phyloP scores from a whole-genome alignment of 2,888 invertebrate genomes.

The Mimumesa dahlbomi region DNA sequence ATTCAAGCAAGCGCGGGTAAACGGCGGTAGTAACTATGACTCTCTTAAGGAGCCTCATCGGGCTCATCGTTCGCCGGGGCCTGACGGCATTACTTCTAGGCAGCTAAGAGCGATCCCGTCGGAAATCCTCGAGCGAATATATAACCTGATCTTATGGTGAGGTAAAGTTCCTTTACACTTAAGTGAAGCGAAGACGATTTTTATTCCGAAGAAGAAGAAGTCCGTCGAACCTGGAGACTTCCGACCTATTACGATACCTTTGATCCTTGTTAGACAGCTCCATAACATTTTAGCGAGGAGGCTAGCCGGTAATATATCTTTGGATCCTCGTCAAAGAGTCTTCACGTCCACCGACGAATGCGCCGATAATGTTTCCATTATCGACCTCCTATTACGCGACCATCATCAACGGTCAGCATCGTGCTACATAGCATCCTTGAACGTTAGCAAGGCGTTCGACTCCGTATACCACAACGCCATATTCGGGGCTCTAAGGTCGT shows the following conservation, averaged over 20 bases:
- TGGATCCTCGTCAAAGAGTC: no score
- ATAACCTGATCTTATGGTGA: conserved; percentile 35
- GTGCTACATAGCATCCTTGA: no score
- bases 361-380: no score
- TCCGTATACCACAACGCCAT: no score
- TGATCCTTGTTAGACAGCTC: conserved; percentile 21
- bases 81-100: conserved; percentile 24
- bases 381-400: no score
- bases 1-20: no score
- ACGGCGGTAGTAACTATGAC: no score
- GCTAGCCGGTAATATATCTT: neutral
- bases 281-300: conserved; percentile 36
- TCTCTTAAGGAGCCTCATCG: no score
- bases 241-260: conserved; percentile 45
- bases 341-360: no score
- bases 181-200: neutral
- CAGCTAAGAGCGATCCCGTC: conserved; percentile 21
- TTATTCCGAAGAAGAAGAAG: conserved; percentile 42
- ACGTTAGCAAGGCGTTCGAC: no score
- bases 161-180: conserved; percentile 35
- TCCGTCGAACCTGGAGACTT: conserved; percentile 36
- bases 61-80: conserved; percentile 14
- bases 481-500: no score
- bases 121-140: conserved; percentile 12
- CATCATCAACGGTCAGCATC: no score